Conservation (phyloP, 2,113 vertebrate species). For the Daubentonia madagascariensis region DNA sequence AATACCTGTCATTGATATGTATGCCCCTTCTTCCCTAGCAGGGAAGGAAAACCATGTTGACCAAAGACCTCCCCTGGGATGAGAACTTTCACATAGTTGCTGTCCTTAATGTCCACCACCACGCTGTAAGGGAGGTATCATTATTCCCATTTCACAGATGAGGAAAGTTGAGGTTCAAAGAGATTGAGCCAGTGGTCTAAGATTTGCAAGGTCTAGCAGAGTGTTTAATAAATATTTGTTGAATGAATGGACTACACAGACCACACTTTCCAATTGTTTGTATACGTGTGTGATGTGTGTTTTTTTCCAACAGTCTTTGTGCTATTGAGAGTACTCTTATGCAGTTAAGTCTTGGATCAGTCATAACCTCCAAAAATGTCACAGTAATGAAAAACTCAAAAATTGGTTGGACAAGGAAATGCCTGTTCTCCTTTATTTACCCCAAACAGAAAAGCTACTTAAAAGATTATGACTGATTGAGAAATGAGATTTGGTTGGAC, state of each 20-base stretch:
- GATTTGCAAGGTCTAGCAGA: not conserved
- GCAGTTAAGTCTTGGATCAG: slow-evolving; percentile 3
- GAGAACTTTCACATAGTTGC: not conserved
- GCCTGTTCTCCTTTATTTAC: slow-evolving; percentile 40
- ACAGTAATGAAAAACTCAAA: slow-evolving; percentile 34
- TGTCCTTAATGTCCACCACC: not conserved
- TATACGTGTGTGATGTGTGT: not conserved
- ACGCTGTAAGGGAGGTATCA: not conserved
- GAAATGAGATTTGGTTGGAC: slow-evolving; percentile 51
- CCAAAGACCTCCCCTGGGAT: not conserved
- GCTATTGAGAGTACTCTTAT: not conserved
- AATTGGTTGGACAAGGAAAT: slow-evolving; percentile 20
- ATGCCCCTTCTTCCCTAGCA: not conserved
- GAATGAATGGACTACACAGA: not conserved
- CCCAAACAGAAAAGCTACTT: slow-evolving; percentile 65
- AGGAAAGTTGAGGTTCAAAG: not conserved
- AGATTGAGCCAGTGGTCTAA: not conserved
- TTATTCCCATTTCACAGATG: slow-evolving; percentile 32
- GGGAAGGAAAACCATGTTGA: not conserved
- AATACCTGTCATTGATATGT: not conserved
- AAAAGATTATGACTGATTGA: slow-evolving; percentile 52
- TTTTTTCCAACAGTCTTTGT: not conserved
- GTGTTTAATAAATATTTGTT: not conserved
- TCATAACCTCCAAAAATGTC: slow-evolving; percentile 27
- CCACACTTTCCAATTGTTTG: not conserved